These are phyloP conservation scores for Condylura cristata DNA, from an alignment of 2,113 vertebrate genomes.

Conservation along the genomic window DNA sequence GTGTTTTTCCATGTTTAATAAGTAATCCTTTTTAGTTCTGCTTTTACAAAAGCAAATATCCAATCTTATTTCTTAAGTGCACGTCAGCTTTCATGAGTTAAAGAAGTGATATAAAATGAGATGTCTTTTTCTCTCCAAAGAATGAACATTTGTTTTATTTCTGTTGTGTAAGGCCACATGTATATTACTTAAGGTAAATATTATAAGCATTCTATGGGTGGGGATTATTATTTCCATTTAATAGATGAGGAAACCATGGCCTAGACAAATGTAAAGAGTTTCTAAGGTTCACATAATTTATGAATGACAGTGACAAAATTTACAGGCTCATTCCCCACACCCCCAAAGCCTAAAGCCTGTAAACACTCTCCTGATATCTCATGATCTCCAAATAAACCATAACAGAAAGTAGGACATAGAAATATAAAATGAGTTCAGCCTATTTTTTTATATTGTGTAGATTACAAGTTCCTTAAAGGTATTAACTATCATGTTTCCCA, in stretches of 20 bases:
- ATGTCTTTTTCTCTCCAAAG: background rate
- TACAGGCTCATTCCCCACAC: background rate
- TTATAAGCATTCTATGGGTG: background rate
- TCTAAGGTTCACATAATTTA: background rate
- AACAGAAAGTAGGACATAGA: background rate
- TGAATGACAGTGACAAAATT: background rate
- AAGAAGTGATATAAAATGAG: background rate
- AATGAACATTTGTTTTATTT: constrained; percentile 12
- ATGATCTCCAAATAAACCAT: background rate
- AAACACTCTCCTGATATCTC: background rate
- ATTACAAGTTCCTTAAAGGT: background rate
- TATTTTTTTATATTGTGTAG: background rate
- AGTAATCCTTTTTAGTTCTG: background rate
- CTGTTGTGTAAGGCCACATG: background rate
- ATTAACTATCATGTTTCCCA: constrained; percentile 1
- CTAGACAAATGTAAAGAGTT: background rate
- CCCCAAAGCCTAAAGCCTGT: background rate
- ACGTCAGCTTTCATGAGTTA: background rate
- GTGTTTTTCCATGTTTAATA: background rate
- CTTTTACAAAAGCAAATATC: background rate
- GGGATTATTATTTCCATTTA: background rate
- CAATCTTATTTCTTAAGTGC: background rate
- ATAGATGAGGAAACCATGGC: background rate
- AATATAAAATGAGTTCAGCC: background rate
- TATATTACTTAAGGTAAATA: background rate